Evolutionary conservation across 2,888 invertebrate genomes (phyloP), one percentile per base, ranked within the genome.

Genomic region (Graphium colonna): DNA sequence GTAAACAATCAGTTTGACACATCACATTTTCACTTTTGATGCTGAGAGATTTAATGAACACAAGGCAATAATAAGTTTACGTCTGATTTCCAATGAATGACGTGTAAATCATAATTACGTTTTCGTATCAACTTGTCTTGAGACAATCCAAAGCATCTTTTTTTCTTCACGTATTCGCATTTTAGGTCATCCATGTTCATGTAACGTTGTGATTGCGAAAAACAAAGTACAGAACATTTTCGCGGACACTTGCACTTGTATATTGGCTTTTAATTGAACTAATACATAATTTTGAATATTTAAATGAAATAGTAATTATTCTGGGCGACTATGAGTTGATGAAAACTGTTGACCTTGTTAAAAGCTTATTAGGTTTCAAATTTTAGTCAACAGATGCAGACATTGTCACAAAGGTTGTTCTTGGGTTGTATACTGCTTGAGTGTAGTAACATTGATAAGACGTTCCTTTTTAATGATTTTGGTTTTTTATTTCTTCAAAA

Each of bases 141-240:
- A 76, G 80, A 81, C 73, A 72, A 80, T 82, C 75, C 76, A 77
- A 79, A 82, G 84, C 85, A 86, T 87, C 83, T 83, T 87, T 86
- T 80, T 87, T 82, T 87, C 86, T 89, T 86, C 75, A 83, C 82
- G 82, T 87, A 87, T 86, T 87, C 88, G 83, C 86, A 90, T 90
- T 90, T 89, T 89, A 90, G 90, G 90, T 90, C 90, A 90, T 87
- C 90, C 89, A 89, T 89, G 89, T 89, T 90, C 90, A 88, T 88
- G 89, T 89, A 90, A 89, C 87, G 89, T 86, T 89, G 87, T 88
- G 89, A 87, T 88, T 88, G 87, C 89, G 88, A 89, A 89, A 88
- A 88, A 88, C 86, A 87, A 86, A 79, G 84, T 83, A 84, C 77
- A 77, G 75, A 84, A 82, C 88, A 88, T 89, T 87, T 88, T 88